A percentile compares a stretch with the other conserved stretches of the same genome.
phyloP scores from a whole-genome alignment of 2,797 vertebrate species.

The Salarias fasciatus region DNA sequence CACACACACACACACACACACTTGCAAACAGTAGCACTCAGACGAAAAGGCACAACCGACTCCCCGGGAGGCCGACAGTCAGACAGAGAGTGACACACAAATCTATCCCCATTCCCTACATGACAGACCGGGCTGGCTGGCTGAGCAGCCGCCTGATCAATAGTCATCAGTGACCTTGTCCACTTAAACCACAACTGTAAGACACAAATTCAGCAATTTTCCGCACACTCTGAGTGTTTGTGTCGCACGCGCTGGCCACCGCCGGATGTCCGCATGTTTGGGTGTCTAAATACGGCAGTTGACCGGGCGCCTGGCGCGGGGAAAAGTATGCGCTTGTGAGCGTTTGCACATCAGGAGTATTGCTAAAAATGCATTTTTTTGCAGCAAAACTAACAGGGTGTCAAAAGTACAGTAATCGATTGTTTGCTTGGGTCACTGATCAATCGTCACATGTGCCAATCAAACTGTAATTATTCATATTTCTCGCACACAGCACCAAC shows the following conservation, averaged over 20 bases:
- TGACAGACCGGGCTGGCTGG: slow-evolving; percentile 66
- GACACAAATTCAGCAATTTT: slow-evolving; percentile 60
- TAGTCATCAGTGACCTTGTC: slow-evolving; percentile 83
- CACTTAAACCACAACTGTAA: slow-evolving; percentile 68
- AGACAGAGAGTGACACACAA: slow-evolving; percentile 80
- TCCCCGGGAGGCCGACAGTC: slow-evolving; percentile 69
- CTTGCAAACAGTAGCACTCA: slow-evolving; percentile 42
- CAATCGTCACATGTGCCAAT: slow-evolving; percentile 76
- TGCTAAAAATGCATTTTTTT: slow-evolving; percentile 67
- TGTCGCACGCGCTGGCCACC: neutral
- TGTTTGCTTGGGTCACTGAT: slow-evolving; percentile 72
- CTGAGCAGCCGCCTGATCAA: slow-evolving; percentile 81
- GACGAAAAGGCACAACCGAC: slow-evolving; percentile 50
- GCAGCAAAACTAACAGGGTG: slow-evolving; percentile 60
- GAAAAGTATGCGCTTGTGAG: slow-evolving; percentile 14
- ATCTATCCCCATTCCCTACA: slow-evolving; percentile 73
- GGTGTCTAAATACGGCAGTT: neutral
- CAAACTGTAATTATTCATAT: slow-evolving; percentile 76
- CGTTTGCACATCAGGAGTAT: slow-evolving; percentile 35
- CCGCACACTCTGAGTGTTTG: slow-evolving; percentile 17
- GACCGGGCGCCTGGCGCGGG: neutral
- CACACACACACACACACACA: slow-evolving; percentile 27
- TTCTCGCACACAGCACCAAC: slow-evolving; percentile 38
- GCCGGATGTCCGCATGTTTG: neutral
- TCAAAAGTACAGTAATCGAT: slow-evolving; percentile 71